phyloP scores from a whole-genome alignment of 2,113 vertebrate species.

The Malurus elegans region DNA sequence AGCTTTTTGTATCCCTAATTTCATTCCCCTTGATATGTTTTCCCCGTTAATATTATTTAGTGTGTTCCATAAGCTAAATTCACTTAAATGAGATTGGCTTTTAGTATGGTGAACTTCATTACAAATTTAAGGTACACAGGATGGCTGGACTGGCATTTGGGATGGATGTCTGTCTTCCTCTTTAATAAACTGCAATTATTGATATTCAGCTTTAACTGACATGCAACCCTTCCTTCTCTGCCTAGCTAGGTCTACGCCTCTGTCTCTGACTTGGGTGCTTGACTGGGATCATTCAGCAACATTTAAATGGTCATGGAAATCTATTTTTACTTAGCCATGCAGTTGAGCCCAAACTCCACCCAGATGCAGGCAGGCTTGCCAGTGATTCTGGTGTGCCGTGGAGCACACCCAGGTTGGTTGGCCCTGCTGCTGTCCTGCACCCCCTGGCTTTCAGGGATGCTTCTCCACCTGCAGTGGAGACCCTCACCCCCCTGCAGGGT shows the following conservation, averaged over 20 bases:
- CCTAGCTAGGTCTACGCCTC: background rate
- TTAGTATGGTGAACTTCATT: background rate
- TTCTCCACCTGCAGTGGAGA: background rate
- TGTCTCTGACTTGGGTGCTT: background rate
- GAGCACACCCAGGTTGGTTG: background rate
- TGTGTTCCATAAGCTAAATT: background rate
- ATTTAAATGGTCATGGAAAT: background rate
- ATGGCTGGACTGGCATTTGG: background rate
- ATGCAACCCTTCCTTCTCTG: background rate
- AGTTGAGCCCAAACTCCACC: background rate
- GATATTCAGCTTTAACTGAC: slow-evolving; percentile 10
- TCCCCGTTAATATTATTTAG: slow-evolving; percentile 42
- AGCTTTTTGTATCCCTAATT: slow-evolving; percentile 47
- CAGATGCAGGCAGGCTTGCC: background rate
- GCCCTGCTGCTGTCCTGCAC: background rate
- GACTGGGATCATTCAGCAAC: background rate
- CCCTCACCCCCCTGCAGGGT: too few species aligned
- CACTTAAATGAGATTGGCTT: slow-evolving; percentile 15
- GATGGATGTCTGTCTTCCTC: background rate
- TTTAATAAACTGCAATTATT: background rate
- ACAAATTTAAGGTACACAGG: background rate
- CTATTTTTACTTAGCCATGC: background rate
- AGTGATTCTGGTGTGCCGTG: background rate
- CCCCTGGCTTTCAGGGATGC: background rate
- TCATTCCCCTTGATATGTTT: slow-evolving; percentile 25